Evolutionary conservation across 64 coral and sea anemone genomes (phyloP).

Genomic region (Exaiptasia diaphana): DNA sequence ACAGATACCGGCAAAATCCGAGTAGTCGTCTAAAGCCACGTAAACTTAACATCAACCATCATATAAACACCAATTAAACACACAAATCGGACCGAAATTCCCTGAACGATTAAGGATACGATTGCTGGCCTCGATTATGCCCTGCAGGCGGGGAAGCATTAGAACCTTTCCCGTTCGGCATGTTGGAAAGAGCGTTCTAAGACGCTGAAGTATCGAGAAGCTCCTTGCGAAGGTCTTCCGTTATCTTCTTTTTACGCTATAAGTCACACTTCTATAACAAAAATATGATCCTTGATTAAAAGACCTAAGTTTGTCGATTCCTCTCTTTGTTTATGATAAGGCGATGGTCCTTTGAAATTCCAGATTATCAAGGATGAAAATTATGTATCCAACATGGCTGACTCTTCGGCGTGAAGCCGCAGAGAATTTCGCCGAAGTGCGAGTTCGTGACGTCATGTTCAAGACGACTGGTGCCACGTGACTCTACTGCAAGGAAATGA

Average conservation of each 20-base stretch:
- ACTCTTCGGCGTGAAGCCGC: constrained; percentile 97
- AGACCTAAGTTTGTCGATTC: constrained; percentile 42
- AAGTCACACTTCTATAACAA: neutral
- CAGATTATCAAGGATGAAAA: constrained; percentile 88
- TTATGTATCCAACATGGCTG: constrained; percentile 91
- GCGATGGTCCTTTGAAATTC: constrained; percentile 64
- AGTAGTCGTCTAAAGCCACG: constrained; percentile 29
- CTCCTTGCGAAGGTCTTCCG: constrained; percentile 93
- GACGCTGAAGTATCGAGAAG: constrained; percentile 81
- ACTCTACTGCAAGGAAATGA: neutral
- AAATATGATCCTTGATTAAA: constrained; percentile 21
- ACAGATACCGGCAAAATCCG: constrained; percentile 46
- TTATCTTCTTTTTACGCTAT: constrained; percentile 28
- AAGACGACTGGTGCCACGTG: constrained; percentile 30
- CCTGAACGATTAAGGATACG: constrained; percentile 64
- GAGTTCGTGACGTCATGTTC: constrained; percentile 90
- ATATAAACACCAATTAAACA: neutral
- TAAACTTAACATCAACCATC: constrained; percentile 10
- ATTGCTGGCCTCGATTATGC: constrained; percentile 24
- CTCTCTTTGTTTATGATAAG: constrained; percentile 33
- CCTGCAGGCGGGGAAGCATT: constrained; percentile 62
- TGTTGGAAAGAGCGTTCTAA: constrained; percentile 77
- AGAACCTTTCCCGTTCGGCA: constrained; percentile 91
- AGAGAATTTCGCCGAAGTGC: constrained; percentile 74
- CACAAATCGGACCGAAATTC: neutral